Percentiles rank a stretch among this genome's conserved stretches.
Evolutionary conservation across 2,113 vertebrate species (phyloP).

Genomic region (Varanus salvator): DNA sequence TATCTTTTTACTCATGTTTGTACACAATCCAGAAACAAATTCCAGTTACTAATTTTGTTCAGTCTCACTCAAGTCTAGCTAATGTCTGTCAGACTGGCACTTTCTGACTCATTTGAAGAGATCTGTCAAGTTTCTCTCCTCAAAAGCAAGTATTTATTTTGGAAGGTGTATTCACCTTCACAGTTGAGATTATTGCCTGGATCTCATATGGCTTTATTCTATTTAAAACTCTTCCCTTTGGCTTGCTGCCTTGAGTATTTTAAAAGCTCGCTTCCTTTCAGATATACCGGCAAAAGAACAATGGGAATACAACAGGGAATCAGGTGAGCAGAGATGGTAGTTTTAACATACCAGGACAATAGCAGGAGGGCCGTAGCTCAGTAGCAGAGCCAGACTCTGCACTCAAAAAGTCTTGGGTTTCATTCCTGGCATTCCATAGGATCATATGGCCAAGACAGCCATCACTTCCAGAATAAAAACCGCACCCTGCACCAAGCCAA

Average conservation of each 20-base stretch:
- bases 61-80: background rate
- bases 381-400: background rate
- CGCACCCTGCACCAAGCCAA: too few relatives aligned
- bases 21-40: background rate
- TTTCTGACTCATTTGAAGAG: constrained; percentile 26
- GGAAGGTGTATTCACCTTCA: constrained; percentile 17
- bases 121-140: constrained; percentile 18
- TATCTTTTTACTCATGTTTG: background rate
- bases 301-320: constrained; percentile 61
- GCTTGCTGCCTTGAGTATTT: constrained; percentile 48
- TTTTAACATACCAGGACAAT: background rate
- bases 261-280: constrained; percentile 46
- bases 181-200: constrained; percentile 16
- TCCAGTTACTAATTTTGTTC: background rate
- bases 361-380: background rate
- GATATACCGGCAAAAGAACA: constrained; percentile 50
- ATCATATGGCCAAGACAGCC: background rate
- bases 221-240: fast-evolving
- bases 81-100: background rate
- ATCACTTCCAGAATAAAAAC: too few relatives aligned
- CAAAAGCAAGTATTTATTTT: constrained; percentile 28
- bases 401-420: background rate
- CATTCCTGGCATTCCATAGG: background rate
- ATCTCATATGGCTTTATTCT: constrained; percentile 24
- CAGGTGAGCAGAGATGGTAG: constrained; percentile 20